phyloP scores from a whole-genome alignment of 2,113 vertebrate genomes.

The Callithrix jacchus region DNA sequence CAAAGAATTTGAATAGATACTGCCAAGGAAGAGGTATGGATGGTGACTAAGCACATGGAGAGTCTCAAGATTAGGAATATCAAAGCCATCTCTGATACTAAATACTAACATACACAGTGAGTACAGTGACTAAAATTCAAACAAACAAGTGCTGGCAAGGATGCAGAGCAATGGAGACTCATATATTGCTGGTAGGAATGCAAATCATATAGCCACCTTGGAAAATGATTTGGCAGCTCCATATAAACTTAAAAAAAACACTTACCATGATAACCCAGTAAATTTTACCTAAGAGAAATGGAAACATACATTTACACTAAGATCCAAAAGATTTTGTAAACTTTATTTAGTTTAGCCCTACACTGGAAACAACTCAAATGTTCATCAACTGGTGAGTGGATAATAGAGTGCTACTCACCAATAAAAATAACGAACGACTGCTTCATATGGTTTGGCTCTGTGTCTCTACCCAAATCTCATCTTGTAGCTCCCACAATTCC shows the following conservation, averaged over 20 bases:
- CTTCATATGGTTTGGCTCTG: not conserved
- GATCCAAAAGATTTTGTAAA: not conserved
- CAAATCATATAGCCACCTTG: not conserved
- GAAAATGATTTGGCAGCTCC: not conserved
- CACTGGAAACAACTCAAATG: not conserved
- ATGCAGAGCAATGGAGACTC: not conserved
- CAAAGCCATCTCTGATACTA: too few relatives aligned
- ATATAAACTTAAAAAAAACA: not conserved
- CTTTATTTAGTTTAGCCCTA: not conserved
- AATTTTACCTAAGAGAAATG: not conserved
- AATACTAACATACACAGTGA: too few relatives aligned
- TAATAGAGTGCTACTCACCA: not conserved
- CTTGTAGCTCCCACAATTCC: too few relatives aligned
- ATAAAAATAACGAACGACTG: not conserved
- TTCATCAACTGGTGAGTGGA: not conserved
- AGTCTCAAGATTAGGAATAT: not conserved
- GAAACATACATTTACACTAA: not conserved
- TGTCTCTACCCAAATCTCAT: too few relatives aligned
- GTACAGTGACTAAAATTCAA: not conserved
- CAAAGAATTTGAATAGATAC: not conserved
- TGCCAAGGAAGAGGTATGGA: not conserved
- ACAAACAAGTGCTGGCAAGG: not conserved
- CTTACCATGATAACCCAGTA: not conserved
- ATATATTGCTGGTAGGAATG: not conserved
- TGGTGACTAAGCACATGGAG: not conserved